Percentiles rank a stretch among this genome's conserved stretches.
phyloP scores from a whole-genome alignment of 2,113 vertebrate genomes.

The Isurus oxyrinchus region DNA sequence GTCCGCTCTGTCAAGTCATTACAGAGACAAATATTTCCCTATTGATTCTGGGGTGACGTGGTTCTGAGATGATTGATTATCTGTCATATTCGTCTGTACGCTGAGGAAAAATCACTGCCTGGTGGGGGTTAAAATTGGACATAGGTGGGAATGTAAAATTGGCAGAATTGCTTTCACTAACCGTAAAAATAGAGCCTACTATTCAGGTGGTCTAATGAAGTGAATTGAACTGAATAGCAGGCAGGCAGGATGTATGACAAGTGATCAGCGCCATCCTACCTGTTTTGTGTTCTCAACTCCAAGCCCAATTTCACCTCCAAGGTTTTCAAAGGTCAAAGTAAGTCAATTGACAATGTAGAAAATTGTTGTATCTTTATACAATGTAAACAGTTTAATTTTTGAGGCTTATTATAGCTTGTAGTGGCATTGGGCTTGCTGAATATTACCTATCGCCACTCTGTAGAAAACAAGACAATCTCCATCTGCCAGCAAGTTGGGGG shows the following conservation, averaged over 20 bases:
- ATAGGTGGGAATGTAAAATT: background rate
- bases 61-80: constrained; percentile 85
- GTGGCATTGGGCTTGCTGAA: background rate
- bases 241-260: no score
- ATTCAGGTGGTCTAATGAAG: no score
- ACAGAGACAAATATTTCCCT: constrained; percentile 82
- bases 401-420: no score
- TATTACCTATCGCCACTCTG: background rate
- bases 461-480: background rate
- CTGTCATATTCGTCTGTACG: constrained; percentile 83
- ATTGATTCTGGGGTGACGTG: constrained; percentile 69
- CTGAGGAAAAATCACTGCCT: constrained; percentile 93
- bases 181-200: no score
- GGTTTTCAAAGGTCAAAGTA: constrained; percentile 71
- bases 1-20: no score
- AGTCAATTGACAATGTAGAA: constrained; percentile 56
- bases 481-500: background rate
- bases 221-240: no score
- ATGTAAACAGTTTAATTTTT: background rate
- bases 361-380: background rate
- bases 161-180: no score
- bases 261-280: no score
- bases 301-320: constrained; percentile 43
- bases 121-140: no score
- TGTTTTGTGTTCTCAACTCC: no score